Percentiles rank a stretch among this genome's conserved stretches.
Conservation (phyloP, 2,797 vertebrate species). For the Mus spretus region DNA sequence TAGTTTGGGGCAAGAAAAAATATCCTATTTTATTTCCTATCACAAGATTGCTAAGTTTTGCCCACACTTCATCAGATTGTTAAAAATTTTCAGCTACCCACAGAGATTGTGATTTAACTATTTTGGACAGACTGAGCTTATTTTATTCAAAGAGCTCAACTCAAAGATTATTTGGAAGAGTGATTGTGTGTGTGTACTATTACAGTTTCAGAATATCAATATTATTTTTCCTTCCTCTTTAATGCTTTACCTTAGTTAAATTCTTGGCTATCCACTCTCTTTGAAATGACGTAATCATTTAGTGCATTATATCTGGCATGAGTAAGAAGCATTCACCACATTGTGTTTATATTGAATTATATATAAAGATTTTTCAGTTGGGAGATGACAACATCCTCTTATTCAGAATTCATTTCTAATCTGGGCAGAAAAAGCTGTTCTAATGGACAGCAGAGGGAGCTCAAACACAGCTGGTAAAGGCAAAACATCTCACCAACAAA, state of each 20-base stretch:
- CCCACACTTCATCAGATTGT: not conserved
- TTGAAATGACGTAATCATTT: constrained; percentile 46
- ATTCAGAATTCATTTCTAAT: constrained; percentile 31
- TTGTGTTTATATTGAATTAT: constrained; percentile 31
- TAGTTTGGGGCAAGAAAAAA: constrained; percentile 27
- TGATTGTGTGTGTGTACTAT: not conserved
- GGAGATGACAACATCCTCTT: not conserved
- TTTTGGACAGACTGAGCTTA: constrained; percentile 65
- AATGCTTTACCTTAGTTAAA: constrained; percentile 58
- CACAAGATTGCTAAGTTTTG: constrained; percentile 37
- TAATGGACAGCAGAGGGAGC: constrained; percentile 71
- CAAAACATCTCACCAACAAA: constrained; percentile 33
- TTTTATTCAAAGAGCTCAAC: constrained; percentile 57
- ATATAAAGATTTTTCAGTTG: constrained; percentile 49
- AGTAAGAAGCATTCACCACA: not conserved
- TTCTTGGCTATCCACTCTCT: not conserved
- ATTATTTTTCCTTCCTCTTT: constrained; percentile 57
- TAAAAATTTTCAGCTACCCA: constrained; percentile 47
- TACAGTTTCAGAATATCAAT: constrained; percentile 45
- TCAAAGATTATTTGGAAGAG: constrained; percentile 54
- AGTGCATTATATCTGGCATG: not conserved
- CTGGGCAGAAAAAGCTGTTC: constrained; percentile 42
- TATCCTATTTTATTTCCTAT: constrained; percentile 10
- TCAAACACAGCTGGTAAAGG: constrained; percentile 30
- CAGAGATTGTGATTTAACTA: constrained; percentile 22